These are phyloP conservation scores for Dasypolia templi DNA, from an alignment of 2,888 invertebrate genomes.

Conservation along the genomic window DNA sequence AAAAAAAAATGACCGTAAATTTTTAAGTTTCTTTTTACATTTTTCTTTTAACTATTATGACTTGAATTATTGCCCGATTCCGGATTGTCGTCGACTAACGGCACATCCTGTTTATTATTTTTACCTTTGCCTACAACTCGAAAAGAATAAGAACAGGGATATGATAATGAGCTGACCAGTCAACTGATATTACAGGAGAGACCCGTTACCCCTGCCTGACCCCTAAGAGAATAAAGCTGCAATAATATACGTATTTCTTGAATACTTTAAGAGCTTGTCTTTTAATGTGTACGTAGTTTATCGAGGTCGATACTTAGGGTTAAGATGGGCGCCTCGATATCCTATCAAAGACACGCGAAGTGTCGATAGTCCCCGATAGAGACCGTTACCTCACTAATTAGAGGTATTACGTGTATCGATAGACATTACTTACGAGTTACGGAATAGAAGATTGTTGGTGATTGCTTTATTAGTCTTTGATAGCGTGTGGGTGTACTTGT, in stretches of 20 bases:
- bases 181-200: not conserved
- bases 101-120: not conserved
- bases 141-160: not conserved
- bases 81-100: no score
- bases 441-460: slow-evolving; percentile 26
- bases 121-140: no score
- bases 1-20: no score
- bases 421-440: slow-evolving; percentile 58
- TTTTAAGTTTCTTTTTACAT: no score
- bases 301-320: slow-evolving; percentile 66
- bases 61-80: no score
- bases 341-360: slow-evolving; percentile 72
- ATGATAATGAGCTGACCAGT: not conserved
- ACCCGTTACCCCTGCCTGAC: not conserved
- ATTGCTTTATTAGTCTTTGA: slow-evolving; percentile 39
- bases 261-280: slow-evolving; percentile 50
- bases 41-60: no score
- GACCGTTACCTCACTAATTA: slow-evolving; percentile 75
- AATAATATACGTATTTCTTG: slow-evolving; percentile 32
- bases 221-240: not conserved
- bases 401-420: slow-evolving; percentile 71
- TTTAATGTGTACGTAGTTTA: slow-evolving; percentile 61
- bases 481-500: slow-evolving; percentile 46
- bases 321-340: slow-evolving; percentile 72
- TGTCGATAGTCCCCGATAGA: slow-evolving; percentile 70